These are phyloP conservation scores for Morinoia aosen DNA, from an alignment of 2,888 invertebrate genomes.

Conservation along the genomic window DNA sequence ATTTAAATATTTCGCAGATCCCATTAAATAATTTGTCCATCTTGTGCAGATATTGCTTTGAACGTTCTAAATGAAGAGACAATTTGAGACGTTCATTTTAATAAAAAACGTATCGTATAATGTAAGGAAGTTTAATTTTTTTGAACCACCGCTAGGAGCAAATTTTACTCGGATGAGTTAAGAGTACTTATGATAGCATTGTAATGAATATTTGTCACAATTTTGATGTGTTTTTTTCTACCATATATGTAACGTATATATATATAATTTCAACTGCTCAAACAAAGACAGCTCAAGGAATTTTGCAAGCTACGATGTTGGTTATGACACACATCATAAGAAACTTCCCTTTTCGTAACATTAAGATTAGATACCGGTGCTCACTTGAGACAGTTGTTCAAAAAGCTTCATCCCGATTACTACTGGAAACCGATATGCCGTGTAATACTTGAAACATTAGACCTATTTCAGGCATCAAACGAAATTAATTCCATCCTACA, in stretches of 20 bases:
- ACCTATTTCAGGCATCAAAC: background rate
- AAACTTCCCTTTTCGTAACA: background rate
- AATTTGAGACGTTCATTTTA: background rate
- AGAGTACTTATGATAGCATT: background rate
- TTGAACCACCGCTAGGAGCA: background rate
- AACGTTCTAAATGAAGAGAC: background rate
- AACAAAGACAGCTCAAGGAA: background rate
- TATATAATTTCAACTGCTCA: background rate
- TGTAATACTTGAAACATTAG: background rate
- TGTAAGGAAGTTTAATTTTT: background rate
- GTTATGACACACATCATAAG: background rate
- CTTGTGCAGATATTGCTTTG: background rate
- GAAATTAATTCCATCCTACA: background rate
- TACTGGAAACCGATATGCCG: background rate
- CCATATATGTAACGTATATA: background rate
- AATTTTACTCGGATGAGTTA: background rate
- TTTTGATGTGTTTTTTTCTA: background rate
- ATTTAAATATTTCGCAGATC: background rate
- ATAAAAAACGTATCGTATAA: background rate
- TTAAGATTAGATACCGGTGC: too few relatives aligned
- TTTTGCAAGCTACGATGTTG: background rate
- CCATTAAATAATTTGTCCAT: background rate
- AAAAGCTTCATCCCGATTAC: background rate
- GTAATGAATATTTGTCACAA: background rate
- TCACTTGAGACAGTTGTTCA: background rate